Conservation (phyloP, 2,113 vertebrate species). For the Rattus rattus region DNA sequence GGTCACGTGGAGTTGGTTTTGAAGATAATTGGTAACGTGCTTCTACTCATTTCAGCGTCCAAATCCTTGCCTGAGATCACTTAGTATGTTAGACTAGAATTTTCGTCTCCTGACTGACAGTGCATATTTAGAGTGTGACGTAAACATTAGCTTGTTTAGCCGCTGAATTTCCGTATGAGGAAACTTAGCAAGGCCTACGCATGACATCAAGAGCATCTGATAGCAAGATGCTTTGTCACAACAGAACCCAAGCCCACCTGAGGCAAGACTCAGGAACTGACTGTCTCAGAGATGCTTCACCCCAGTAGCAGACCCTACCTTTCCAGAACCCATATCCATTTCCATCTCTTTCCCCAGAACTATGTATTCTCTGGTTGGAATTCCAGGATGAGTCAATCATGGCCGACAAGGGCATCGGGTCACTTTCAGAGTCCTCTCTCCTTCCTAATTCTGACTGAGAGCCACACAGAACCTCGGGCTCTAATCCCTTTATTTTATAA, state of each 20-base stretch:
- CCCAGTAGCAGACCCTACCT: not conserved
- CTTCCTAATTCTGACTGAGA: not conserved
- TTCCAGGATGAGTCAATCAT: not conserved
- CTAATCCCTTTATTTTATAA: not conserved
- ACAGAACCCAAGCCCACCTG: not conserved
- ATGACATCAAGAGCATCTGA: not conserved
- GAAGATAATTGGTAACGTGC: not conserved
- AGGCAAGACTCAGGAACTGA: not conserved
- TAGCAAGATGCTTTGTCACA: not conserved
- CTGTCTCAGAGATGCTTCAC: not conserved
- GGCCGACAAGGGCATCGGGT: not conserved
- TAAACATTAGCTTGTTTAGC: not conserved
- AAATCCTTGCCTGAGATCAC: not conserved
- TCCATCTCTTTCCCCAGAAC: not conserved
- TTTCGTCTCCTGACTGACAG: not conserved
- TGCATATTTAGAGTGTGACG: not conserved
- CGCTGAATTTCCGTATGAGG: not conserved
- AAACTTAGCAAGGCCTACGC: not conserved
- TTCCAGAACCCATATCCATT: not conserved
- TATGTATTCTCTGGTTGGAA: not conserved
- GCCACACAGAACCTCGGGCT: not conserved
- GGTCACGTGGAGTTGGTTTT: constrained; percentile 35
- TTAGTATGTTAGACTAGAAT: not conserved
- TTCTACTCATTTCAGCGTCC: not conserved
- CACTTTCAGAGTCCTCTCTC: not conserved